Evolutionary conservation across 2,888 invertebrate genomes (phyloP).

Genomic region (Saturnia pavonia): DNA sequence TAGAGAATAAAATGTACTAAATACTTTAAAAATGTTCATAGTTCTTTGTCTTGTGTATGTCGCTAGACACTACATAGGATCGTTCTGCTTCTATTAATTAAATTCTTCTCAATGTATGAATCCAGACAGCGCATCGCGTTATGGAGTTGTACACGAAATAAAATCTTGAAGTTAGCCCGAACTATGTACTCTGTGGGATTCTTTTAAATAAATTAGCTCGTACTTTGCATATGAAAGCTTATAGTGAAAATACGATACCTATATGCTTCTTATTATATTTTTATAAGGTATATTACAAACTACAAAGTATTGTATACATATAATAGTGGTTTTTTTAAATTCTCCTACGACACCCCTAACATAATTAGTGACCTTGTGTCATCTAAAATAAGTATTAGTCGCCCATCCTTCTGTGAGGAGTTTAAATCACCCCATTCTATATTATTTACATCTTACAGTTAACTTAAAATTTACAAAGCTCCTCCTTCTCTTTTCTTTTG

Average conservation of each 20-base stretch:
- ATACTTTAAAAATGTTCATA: not conserved
- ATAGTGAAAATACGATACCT: not conserved
- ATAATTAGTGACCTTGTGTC: no score
- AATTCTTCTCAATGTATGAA: slow-evolving; percentile 56
- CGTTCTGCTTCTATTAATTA: slow-evolving; percentile 59
- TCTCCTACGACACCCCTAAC: no score
- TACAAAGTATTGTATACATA: no score
- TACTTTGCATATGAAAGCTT: not conserved
- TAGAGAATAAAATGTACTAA: not conserved
- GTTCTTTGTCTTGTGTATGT: slow-evolving; percentile 6
- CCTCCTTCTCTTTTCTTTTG: no score
- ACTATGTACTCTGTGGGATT: not conserved
- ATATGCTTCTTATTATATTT: not conserved
- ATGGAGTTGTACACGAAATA: not conserved
- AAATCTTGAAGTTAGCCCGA: not conserved
- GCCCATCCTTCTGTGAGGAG: no score
- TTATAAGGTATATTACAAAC: not conserved
- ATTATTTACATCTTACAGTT: no score
- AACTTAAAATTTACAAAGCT: no score
- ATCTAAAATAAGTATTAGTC: no score
- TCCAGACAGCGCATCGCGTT: slow-evolving; percentile 17
- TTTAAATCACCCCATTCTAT: no score
- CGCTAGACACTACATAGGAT: not conserved
- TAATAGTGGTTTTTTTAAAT: no score
- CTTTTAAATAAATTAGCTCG: slow-evolving; percentile 22